Evolutionary conservation across 64 coral and sea anemone genomes (phyloP).

Genomic region (Hydrozoanthus tunicans): DNA sequence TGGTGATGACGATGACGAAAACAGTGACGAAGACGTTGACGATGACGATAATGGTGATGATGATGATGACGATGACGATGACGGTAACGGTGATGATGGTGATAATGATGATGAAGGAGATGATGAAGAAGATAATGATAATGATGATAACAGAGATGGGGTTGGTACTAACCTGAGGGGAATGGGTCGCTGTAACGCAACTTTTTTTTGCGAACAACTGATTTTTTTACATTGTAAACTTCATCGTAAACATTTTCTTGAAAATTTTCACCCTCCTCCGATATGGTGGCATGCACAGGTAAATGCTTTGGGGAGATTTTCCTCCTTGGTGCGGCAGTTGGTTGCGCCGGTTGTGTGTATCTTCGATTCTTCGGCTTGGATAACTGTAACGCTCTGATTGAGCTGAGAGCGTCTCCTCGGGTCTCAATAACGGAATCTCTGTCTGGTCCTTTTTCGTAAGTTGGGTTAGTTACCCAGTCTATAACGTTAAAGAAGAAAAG

Average conservation of each 20-base stretch:
- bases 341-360: conserved; percentile 24
- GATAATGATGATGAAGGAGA: not conserved
- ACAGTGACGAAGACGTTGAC: too few species aligned
- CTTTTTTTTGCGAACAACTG: not conserved
- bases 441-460: conserved; percentile 44
- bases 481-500: not conserved
- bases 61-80: too few species aligned
- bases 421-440: not conserved
- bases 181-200: conserved; percentile 39
- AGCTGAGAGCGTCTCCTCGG: not conserved
- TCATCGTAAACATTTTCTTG: conserved; percentile 37
- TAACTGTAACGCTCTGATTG: not conserved
- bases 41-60: too few species aligned
- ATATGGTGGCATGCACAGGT: not conserved
- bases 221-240: not conserved
- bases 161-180: not conserved
- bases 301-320: not conserved
- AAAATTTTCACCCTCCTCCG: not conserved
- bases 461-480: conserved; percentile 32
- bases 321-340: not conserved
- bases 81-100: not conserved
- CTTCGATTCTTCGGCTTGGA: not conserved
- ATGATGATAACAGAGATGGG: not conserved
- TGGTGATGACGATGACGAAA: too few species aligned
- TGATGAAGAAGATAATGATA: too few species aligned